Conservation (phyloP, 2,113 vertebrate species). For the Cyprinus carpio region DNA sequence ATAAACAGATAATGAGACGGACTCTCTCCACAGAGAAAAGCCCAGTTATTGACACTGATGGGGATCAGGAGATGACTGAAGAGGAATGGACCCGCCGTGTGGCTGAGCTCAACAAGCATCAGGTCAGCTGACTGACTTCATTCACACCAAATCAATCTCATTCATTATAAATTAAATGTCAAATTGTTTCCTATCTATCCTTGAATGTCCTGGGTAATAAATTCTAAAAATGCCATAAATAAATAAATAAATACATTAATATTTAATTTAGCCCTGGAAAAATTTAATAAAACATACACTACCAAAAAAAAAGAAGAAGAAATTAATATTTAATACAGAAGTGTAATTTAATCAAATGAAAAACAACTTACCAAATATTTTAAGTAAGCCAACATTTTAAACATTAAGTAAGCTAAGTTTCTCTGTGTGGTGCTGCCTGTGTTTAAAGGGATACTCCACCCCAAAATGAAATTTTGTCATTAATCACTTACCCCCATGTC, state of each 20-base stretch:
- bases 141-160: not conserved
- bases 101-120: conserved; percentile 94
- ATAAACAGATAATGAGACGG: not conserved
- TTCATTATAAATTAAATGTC: not conserved
- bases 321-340: not conserved
- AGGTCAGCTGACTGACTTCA: conserved; percentile 74
- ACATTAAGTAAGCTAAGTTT: not conserved
- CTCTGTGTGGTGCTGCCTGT: no score
- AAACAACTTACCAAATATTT: not conserved
- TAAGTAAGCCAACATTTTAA: no score
- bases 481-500: no score
- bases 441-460: no score
- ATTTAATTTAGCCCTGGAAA: not conserved
- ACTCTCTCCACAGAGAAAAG: conserved; percentile 75
- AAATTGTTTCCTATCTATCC: not conserved
- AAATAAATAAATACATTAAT: not conserved
- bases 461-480: no score
- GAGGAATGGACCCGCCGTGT: conserved; percentile 89
- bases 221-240: not conserved
- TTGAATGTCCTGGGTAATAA: not conserved
- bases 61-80: conserved; percentile 84
- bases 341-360: not conserved
- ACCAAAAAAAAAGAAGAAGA: not conserved
- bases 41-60: conserved; percentile 65
- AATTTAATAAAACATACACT: not conserved